Percentiles rank a stretch among this genome's conserved stretches.
Evolutionary conservation across 92 coral and sea anemone genomes (phyloP).

Genomic region (Umimayanthus kanabou): DNA sequence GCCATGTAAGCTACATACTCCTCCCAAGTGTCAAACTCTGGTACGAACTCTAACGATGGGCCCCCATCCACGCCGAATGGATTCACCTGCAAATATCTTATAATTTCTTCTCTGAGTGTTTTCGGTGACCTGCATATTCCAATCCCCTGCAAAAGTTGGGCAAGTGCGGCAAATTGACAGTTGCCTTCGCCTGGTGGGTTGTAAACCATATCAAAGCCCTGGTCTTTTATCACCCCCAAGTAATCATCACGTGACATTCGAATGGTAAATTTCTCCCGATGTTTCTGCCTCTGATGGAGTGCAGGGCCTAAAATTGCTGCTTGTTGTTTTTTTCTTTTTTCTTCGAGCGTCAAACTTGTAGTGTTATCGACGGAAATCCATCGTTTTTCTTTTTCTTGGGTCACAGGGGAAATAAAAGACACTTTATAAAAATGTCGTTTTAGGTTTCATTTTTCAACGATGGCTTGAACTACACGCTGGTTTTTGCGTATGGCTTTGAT

Average conservation of each 20-base stretch:
- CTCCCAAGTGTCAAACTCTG: slow-evolving; percentile 20
- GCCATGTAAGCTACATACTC: slow-evolving; percentile 21
- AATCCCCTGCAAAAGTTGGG: slow-evolving; percentile 17
- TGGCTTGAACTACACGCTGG: slow-evolving; percentile 45
- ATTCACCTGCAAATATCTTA: slow-evolving; percentile 35
- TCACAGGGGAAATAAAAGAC: slow-evolving; percentile 25
- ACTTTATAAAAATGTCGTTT: slow-evolving; percentile 36
- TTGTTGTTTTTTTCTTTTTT: slow-evolving; percentile 48
- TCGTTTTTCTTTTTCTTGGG: slow-evolving; percentile 50
- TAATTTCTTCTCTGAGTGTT: slow-evolving; percentile 50
- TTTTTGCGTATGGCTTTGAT: slow-evolving; percentile 19
- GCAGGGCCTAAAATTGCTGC: not conserved
- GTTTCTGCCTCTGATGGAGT: too few relatives aligned
- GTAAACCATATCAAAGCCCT: slow-evolving; percentile 45
- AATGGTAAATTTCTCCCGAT: too few relatives aligned
- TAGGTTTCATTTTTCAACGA: slow-evolving; percentile 33
- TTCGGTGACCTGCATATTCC: slow-evolving; percentile 59
- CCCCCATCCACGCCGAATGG: slow-evolving; percentile 41
- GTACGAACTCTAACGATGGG: slow-evolving; percentile 31
- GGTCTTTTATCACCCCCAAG: slow-evolving; percentile 40
- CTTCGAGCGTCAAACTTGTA: slow-evolving; percentile 49
- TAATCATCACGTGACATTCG: not conserved
- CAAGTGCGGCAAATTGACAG: slow-evolving; percentile 58
- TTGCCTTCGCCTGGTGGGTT: slow-evolving; percentile 59
- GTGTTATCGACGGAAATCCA: slow-evolving; percentile 35